Evolutionary conservation across 2,888 invertebrate species (phyloP).

Genomic region (Parnassius apollo): DNA sequence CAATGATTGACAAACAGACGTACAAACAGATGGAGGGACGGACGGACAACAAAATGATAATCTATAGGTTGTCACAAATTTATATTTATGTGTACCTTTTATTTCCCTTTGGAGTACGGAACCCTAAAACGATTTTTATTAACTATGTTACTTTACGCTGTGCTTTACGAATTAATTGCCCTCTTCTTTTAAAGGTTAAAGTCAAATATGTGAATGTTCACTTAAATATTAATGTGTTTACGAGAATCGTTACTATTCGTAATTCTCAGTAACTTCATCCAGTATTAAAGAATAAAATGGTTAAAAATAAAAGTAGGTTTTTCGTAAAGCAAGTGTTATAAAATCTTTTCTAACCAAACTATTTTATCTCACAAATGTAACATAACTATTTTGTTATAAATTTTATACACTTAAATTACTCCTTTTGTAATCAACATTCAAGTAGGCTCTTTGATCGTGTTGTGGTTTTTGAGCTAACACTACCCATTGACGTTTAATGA

Average conservation of each 20-base stretch:
- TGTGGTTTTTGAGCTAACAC: not conserved
- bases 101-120: too few species aligned
- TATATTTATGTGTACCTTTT: too few species aligned
- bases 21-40: too few species aligned
- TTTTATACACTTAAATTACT: too few species aligned
- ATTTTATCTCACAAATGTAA: too few species aligned
- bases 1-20: too few species aligned
- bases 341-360: too few species aligned
- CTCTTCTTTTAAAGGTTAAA: slow-evolving; percentile 41
- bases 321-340: too few species aligned
- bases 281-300: slow-evolving; percentile 5
- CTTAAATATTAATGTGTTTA: slow-evolving; percentile 45
- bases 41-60: too few species aligned
- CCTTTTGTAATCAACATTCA: not conserved
- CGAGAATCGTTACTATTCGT: slow-evolving; percentile 34
- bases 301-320: not conserved
- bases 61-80: too few species aligned
- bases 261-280: slow-evolving; percentile 17
- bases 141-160: slow-evolving; percentile 30
- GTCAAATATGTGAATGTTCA: slow-evolving; percentile 41
- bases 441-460: not conserved
- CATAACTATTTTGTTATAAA: too few species aligned
- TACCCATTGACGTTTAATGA: slow-evolving; percentile 3
- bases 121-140: slow-evolving; percentile 6
- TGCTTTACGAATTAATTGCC: slow-evolving; percentile 34